Percentiles rank a stretch among this genome's conserved stretches.
These are phyloP conservation scores for Coelogynopora nodosa DNA, from an alignment of 2,888 invertebrate species.

Conservation along the genomic window DNA sequence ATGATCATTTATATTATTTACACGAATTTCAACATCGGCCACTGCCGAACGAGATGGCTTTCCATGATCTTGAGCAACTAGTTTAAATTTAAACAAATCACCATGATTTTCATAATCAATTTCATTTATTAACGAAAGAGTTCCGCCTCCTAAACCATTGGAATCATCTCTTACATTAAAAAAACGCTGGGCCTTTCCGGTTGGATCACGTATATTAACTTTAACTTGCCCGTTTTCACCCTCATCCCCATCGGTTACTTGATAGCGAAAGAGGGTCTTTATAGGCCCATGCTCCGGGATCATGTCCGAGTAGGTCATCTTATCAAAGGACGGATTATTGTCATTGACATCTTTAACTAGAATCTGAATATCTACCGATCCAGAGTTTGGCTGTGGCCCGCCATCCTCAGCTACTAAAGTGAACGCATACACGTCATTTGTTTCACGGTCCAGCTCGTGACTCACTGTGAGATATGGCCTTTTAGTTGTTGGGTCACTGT, in stretches of 20 bases:
- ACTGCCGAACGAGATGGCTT: not conserved
- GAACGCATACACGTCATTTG: not conserved
- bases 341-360: constrained; percentile 5
- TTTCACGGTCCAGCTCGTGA: not conserved
- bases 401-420: constrained; percentile 27
- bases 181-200: not conserved
- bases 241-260: not conserved
- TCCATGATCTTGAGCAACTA: not conserved
- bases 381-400: not conserved
- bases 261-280: not conserved
- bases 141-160: not conserved
- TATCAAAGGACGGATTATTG: not conserved
- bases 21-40: not conserved
- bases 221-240: not conserved
- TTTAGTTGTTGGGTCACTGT: not conserved
- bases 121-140: not conserved
- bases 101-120: constrained; percentile 32
- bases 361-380: not conserved
- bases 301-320: not conserved
- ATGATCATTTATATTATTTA: constrained; percentile 25
- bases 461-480: not conserved
- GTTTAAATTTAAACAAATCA: not conserved
- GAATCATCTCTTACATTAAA: not conserved
- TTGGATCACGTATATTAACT: not conserved
- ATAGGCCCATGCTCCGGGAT: not conserved